A percentile compares a stretch with the other conserved stretches of the same genome.
Evolutionary conservation across 2,797 vertebrate genomes (phyloP).

Genomic region (Cygnus olor): DNA sequence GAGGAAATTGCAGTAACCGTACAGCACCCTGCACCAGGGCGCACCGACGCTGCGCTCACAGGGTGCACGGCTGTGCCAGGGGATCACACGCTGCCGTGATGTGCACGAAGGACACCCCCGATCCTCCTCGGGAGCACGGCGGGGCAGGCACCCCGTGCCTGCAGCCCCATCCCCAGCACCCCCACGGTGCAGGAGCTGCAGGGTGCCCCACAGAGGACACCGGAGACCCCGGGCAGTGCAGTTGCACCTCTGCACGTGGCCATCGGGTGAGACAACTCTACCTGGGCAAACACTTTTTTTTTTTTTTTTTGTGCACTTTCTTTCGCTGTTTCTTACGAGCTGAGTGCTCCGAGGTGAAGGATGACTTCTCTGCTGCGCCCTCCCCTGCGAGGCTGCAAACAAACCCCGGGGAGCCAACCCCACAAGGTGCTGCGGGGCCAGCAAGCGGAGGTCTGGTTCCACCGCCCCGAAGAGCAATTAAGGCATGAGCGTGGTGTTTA

Average conservation of each 20-base stretch:
- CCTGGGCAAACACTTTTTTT: no score
- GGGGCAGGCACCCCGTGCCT: no score
- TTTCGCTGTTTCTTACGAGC: background rate
- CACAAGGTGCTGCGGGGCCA: background rate
- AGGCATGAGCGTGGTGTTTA: background rate
- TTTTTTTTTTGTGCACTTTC: background rate
- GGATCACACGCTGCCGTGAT: no score
- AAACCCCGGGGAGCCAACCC: background rate
- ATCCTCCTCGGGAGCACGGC: no score
- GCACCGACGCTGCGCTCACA: no score
- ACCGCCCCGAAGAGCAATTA: background rate
- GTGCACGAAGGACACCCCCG: no score
- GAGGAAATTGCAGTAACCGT: background rate
- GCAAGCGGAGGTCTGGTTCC: background rate
- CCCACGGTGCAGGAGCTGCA: background rate
- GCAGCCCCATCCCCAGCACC: background rate
- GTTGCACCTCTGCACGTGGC: no score
- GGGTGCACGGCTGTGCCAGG: no score
- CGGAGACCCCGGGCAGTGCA: no score
- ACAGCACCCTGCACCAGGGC: no score
- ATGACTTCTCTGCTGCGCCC: background rate
- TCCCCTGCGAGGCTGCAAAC: background rate
- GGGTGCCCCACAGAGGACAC: no score
- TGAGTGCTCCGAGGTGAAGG: background rate
- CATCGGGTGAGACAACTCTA: background rate